A percentile compares a stretch with the other conserved stretches of the same genome.
Conservation (phyloP, 2,113 vertebrate species). For the Calidris pygmaea region DNA sequence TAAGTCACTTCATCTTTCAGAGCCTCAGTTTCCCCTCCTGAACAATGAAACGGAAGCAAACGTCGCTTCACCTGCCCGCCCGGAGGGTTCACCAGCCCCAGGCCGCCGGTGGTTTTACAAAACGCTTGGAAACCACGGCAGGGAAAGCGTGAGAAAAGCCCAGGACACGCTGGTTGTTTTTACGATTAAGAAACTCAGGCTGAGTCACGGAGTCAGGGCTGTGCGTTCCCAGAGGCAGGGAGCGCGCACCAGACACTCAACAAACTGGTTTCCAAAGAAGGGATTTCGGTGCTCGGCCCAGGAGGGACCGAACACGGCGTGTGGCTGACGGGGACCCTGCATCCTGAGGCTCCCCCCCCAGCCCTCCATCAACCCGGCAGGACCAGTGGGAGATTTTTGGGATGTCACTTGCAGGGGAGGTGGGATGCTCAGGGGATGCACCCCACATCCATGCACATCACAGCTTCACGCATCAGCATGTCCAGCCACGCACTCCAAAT, state of each 20-base stretch:
- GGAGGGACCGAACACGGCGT: rapidly evolving
- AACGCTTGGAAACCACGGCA: not conserved
- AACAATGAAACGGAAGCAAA: rapidly evolving
- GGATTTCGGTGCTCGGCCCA: rapidly evolving
- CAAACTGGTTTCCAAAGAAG: not conserved
- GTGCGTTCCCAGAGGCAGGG: not conserved
- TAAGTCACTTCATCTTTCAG: not conserved
- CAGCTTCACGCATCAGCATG: not conserved
- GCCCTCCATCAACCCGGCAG: rapidly evolving
- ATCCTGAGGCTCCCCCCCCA: rapidly evolving
- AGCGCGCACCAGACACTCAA: not conserved
- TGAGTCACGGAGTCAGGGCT: not conserved
- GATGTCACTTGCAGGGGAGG: rapidly evolving
- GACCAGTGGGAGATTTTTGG: not conserved
- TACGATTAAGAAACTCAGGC: not conserved
- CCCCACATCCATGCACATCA: rapidly evolving
- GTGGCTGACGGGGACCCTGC: not conserved
- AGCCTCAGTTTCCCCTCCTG: not conserved
- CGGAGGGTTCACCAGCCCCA: not conserved
- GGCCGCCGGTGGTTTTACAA: rapidly evolving
- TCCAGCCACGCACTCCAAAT: rapidly evolving
- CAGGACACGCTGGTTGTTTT: not conserved
- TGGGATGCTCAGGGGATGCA: not conserved
- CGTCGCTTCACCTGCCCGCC: not conserved
- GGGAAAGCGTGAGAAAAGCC: conserved; percentile 9